Evolutionary conservation across 2,888 invertebrate species (phyloP).

Genomic region (Aleiodes leptofemur): DNA sequence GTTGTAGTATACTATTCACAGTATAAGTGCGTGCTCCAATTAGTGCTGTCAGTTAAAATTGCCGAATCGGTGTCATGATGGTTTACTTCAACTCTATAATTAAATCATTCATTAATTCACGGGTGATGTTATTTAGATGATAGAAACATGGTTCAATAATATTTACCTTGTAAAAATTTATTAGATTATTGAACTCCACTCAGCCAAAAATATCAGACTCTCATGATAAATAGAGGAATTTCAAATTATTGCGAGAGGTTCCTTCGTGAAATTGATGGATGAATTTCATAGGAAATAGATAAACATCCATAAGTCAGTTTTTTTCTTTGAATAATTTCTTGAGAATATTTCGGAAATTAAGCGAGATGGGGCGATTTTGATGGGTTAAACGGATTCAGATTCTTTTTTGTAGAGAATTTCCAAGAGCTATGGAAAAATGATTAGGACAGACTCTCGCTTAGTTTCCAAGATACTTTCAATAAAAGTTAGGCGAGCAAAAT

Average conservation of each 20-base stretch:
- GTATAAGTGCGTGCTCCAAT: slow-evolving; percentile 12
- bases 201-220: neutral
- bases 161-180: slow-evolving; percentile 4
- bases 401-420: too few relatives aligned
- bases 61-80: slow-evolving; percentile 25
- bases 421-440: too few relatives aligned
- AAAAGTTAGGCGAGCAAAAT: too few relatives aligned
- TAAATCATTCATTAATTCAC: slow-evolving; percentile 29
- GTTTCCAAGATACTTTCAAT: too few relatives aligned
- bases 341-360: neutral
- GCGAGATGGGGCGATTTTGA: too few relatives aligned
- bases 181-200: slow-evolving; percentile 4
- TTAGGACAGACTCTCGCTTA: too few relatives aligned
- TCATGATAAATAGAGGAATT: too few relatives aligned
- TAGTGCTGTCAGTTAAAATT: slow-evolving; percentile 27
- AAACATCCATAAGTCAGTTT: too few relatives aligned
- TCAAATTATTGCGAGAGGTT: too few relatives aligned
- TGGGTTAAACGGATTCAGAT: too few relatives aligned
- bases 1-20: slow-evolving; percentile 1
- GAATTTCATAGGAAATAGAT: too few relatives aligned
- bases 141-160: slow-evolving; percentile 5
- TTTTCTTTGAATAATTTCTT: neutral
- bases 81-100: slow-evolving; percentile 11
- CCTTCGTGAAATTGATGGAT: too few relatives aligned
- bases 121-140: neutral